These are phyloP conservation scores for Alectura lathami DNA, from an alignment of 2,113 vertebrate species.

Conservation along the genomic window DNA sequence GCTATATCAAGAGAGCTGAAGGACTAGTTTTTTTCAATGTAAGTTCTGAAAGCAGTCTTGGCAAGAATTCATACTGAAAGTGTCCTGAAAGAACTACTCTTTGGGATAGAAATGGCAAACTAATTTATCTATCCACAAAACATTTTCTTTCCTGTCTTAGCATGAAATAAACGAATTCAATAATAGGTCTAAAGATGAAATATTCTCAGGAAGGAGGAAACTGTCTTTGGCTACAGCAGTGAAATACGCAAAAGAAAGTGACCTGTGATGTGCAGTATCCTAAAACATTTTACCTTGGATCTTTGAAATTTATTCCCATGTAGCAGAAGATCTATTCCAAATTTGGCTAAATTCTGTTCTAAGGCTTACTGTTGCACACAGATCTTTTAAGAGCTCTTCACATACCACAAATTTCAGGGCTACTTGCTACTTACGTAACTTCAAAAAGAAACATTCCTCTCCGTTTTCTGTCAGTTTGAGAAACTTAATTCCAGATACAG, in stretches of 20 bases:
- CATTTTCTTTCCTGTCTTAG: background rate
- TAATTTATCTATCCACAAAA: conserved; percentile 11
- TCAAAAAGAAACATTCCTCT: background rate
- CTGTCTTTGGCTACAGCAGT: background rate
- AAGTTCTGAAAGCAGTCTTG: background rate
- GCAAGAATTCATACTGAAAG: background rate
- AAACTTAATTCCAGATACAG: background rate
- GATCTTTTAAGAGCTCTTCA: background rate
- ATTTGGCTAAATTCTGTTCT: background rate
- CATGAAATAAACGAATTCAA: conserved; percentile 6
- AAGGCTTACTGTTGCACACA: background rate
- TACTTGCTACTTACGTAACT: background rate
- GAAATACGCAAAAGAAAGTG: background rate
- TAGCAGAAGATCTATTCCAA: background rate
- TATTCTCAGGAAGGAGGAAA: background rate
- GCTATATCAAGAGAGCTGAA: background rate
- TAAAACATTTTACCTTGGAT: background rate
- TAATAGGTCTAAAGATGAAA: background rate
- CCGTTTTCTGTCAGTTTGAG: background rate
- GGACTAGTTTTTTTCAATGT: background rate
- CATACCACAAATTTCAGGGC: background rate
- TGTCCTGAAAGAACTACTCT: background rate
- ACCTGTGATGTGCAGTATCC: background rate
- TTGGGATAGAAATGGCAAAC: conserved; percentile 1
- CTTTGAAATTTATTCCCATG: background rate